phyloP scores from a whole-genome alignment of 2,888 invertebrate genomes.

The Podabrus alpinus region DNA sequence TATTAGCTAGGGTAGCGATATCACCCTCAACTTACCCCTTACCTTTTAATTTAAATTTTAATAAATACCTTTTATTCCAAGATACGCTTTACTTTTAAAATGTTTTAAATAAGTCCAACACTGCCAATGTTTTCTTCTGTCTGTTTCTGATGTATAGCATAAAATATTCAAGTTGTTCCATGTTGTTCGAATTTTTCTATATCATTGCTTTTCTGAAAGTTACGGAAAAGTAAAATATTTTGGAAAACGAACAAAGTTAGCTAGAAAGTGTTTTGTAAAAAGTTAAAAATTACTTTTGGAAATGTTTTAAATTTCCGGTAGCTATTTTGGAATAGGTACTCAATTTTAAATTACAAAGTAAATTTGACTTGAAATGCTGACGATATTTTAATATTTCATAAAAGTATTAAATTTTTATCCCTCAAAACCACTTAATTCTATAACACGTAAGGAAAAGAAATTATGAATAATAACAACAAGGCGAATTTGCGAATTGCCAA shows the following conservation, averaged over 20 bases:
- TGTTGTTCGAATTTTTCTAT: neutral
- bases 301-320: neutral
- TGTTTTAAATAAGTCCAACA: neutral
- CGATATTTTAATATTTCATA: neutral
- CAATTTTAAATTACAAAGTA: neutral
- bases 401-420: neutral
- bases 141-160: neutral
- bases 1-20: neutral
- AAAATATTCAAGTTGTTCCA: neutral
- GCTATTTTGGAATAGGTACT: neutral
- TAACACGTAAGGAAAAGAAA: neutral
- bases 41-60: neutral
- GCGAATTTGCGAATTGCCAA: neutral
- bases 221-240: neutral
- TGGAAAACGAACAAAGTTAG: neutral
- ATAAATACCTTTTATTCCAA: neutral
- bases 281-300: neutral
- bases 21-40: neutral
- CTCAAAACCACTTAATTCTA: neutral
- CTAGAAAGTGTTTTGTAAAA: neutral
- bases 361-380: neutral
- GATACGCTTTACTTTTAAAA: no score
- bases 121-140: neutral
- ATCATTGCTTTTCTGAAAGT: neutral
- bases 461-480: neutral